Conservation (phyloP, 1,140 invertebrate species). For the Stegodyphus dumicola region DNA sequence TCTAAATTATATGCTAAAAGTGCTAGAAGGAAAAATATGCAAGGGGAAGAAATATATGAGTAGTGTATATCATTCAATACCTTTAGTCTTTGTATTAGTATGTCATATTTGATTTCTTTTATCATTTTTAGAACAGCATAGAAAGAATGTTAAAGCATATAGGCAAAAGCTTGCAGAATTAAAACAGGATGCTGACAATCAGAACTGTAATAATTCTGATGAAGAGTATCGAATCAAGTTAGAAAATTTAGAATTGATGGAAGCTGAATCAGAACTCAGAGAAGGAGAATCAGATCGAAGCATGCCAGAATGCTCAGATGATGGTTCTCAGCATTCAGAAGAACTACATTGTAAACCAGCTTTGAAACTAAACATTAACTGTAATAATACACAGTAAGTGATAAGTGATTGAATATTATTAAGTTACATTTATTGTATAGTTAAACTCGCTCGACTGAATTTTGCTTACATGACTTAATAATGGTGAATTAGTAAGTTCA, state of each 20-base stretch:
- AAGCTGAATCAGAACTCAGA: background rate
- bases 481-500: too few relatives aligned
- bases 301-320: background rate
- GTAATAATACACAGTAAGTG: background rate
- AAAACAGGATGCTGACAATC: background rate
- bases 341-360: background rate
- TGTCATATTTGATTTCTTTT: too few relatives aligned
- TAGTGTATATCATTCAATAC: too few relatives aligned
- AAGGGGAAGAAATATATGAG: too few relatives aligned
- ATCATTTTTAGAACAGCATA: slow-evolving; percentile 69
- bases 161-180: slow-evolving; percentile 18
- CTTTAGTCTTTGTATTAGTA: too few relatives aligned
- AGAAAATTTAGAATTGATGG: slow-evolving; percentile 5
- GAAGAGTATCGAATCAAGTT: slow-evolving; percentile 10
- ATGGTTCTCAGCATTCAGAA: background rate
- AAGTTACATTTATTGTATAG: too few relatives aligned
- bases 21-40: too few relatives aligned
- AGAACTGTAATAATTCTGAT: background rate
- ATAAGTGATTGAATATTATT: too few relatives aligned
- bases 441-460: too few relatives aligned
- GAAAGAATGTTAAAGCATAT: slow-evolving; percentile 68
- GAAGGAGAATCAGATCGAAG: background rate
- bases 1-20: too few relatives aligned
- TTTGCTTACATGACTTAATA: too few relatives aligned
- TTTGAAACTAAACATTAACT: background rate